A percentile compares a stretch with the other conserved stretches of the same genome.
Conservation (phyloP, 2,888 invertebrate genomes). For the Seira musarum region DNA sequence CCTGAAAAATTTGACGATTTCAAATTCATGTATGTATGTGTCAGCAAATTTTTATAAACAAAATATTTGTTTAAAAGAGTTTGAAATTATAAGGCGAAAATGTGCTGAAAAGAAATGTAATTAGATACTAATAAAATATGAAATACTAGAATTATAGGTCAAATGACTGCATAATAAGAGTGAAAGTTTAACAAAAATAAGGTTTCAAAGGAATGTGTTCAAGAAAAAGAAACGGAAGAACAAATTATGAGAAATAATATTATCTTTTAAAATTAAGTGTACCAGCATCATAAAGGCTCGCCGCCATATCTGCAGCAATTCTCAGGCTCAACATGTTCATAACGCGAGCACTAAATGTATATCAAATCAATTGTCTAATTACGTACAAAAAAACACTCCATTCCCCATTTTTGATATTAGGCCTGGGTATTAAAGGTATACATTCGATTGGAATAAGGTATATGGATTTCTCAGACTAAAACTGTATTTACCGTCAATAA, state of each 20-base stretch:
- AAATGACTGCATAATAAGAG: too few species aligned
- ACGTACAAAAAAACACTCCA: background rate
- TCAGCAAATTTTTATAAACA: too few species aligned
- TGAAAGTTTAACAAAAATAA: too few species aligned
- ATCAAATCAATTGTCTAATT: background rate
- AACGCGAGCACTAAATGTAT: conserved; percentile 73
- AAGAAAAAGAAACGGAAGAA: conserved; percentile 16
- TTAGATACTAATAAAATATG: background rate
- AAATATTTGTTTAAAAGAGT: too few species aligned
- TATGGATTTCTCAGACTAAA: background rate
- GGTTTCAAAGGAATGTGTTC: too few species aligned
- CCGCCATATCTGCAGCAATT: conserved; percentile 83
- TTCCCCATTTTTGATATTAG: background rate
- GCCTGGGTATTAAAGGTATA: background rate
- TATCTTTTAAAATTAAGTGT: background rate
- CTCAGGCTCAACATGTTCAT: conserved; percentile 77
- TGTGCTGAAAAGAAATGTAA: too few species aligned
- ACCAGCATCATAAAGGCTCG: conserved; percentile 80
- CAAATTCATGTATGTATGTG: too few species aligned
- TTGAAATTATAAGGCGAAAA: too few species aligned
- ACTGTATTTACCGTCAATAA: conserved; percentile 77
- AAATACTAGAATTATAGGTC: too few species aligned
- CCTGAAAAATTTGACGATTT: conserved; percentile 38
- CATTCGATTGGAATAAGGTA: background rate
- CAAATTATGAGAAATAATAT: background rate